Evolutionary conservation across 2,113 vertebrate genomes (phyloP), one percentile per base, ranked within the genome.

Genomic region (Rhinogobius similis): DNA sequence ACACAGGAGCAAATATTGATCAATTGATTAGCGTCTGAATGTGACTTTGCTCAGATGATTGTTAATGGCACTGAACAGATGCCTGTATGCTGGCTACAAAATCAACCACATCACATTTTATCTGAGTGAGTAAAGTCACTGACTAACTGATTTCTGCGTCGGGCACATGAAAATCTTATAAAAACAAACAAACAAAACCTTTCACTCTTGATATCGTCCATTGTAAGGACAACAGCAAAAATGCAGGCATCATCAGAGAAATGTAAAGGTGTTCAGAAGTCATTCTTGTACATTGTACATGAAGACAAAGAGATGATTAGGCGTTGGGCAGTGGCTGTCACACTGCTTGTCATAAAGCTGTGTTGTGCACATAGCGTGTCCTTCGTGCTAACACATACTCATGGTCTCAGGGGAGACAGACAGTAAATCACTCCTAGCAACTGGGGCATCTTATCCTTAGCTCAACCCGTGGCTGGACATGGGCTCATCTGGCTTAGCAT

Each of bases 1-100:
- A 75, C 79, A 73, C 67, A 77, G 81, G 66, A 83, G 80, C 82
- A 85, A 84, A 85, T 88, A 91, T 90, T 89, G 87, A 92, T 89
- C 77, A 44, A 81, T 85, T 87, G 86, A 90, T 92, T 86, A 84
- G 82, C 61, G 75, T 79, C 77, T 83, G 88, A 89, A 88, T 89
- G 83, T 88, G 88, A 91, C 82, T 85, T 88, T 90, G 83, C 85
- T 82, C 62, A 48, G 86, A 32, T 84, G 76, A 83, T 86, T 79
- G 86, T 85, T 88, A 86, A 89, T 83, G 68, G 75, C 72, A 6
- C 77, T 39, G 71, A 87, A 64, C 76, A 88, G 84, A 87, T 88
- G 84, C 77, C 50, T 66, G 62, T 41, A 79, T 26, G 3, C 50
- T 29, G 43, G 70, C 66, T 41, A 41, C 68, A 72, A 55, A 68